Base-by-base conservation (phyloP, 2,888 invertebrate genomes). In the Myopa tessellatipennis region DNA sequence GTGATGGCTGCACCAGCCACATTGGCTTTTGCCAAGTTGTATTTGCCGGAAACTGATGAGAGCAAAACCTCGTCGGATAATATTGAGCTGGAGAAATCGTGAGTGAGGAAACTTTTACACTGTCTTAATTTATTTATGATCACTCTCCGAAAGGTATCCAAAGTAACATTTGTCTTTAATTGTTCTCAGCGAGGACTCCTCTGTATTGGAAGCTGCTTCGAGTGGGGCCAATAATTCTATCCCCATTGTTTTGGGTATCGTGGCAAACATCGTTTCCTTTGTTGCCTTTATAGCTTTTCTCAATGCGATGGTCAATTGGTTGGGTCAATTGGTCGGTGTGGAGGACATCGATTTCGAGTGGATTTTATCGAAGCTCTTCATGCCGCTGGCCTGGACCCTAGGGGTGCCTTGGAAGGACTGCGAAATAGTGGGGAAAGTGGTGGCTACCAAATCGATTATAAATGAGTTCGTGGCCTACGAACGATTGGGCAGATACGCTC, bases 1-100 rank as follows among this genome's bases (percentile, higher is more conserved):
- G 94, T 99, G 0, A 98, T 99, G 98, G 96, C 98, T 0, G 98
- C 98, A 0, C 98, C 98, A 0, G 97, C 97, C 0, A 95, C 98
- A 0, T 89, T 99, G 45, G 96, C 96, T 83, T 95, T 93, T 85
- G 92, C 97, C 14, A 99, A 99, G 88, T 90, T 99, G 0, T 91
- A 98, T 84, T 94, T 95, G 90, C 99, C 99, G 0, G 99, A 99
- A 90, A 96, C 95, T 0, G 94, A 96, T 84, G 91, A 93, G 77
- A 94, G 96, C 0, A 90, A 92, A 80, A 95, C 96, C 0, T 93
- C 93, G 0, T 92, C 94, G 0, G 92, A 95, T 60, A 95, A 94
- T 79, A 94, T 98, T 74, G 90, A 92, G 82, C 90, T 95, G 4
- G 91, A 93, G 55, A 90, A 92, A 87, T 93, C 93, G 95, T 95